phyloP scores from a whole-genome alignment of 2,797 vertebrate genomes.

The Fistularia tabacaria region DNA sequence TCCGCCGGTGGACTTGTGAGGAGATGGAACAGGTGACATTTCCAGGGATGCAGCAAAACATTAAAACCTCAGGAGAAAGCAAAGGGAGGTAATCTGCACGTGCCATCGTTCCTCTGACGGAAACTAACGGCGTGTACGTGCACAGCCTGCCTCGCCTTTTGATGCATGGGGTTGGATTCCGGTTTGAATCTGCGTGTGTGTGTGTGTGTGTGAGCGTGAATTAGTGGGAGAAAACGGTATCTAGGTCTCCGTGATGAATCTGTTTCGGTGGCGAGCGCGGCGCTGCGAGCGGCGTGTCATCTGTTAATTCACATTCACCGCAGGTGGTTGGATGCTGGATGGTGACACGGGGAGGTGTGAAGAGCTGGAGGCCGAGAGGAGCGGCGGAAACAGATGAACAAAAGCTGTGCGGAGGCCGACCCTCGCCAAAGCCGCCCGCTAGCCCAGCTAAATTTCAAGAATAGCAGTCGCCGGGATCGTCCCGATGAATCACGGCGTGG shows the following conservation, averaged over 20 bases:
- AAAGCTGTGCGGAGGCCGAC: slow-evolving; percentile 34
- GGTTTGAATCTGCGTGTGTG: slow-evolving; percentile 36
- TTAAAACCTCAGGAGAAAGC: too few relatives aligned
- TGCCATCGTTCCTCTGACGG: slow-evolving; percentile 29
- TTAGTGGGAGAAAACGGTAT: slow-evolving; percentile 50
- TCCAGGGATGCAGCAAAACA: slow-evolving; percentile 16
- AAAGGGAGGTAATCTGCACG: too few relatives aligned
- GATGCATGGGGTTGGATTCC: slow-evolving; percentile 57
- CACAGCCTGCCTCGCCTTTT: slow-evolving; percentile 34
- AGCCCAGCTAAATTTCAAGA: slow-evolving; percentile 37
- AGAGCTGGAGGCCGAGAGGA: slow-evolving; percentile 40
- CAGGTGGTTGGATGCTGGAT: slow-evolving; percentile 64
- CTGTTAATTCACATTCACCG: slow-evolving; percentile 73
- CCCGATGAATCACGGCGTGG: too few relatives aligned
- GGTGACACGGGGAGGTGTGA: slow-evolving; percentile 54
- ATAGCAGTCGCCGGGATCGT: not conserved
- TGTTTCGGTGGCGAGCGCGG: slow-evolving; percentile 64
- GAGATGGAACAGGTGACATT: too few relatives aligned
- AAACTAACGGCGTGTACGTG: too few relatives aligned
- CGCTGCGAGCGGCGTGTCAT: slow-evolving; percentile 62
- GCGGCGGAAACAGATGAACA: slow-evolving; percentile 43
- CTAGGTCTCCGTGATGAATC: slow-evolving; percentile 73
- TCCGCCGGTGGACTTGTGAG: too few relatives aligned
- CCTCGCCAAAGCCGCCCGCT: slow-evolving; percentile 32
- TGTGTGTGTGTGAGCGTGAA: slow-evolving; percentile 21